phyloP scores from a whole-genome alignment of 2,113 vertebrate genomes.

The Fregetta grallaria region DNA sequence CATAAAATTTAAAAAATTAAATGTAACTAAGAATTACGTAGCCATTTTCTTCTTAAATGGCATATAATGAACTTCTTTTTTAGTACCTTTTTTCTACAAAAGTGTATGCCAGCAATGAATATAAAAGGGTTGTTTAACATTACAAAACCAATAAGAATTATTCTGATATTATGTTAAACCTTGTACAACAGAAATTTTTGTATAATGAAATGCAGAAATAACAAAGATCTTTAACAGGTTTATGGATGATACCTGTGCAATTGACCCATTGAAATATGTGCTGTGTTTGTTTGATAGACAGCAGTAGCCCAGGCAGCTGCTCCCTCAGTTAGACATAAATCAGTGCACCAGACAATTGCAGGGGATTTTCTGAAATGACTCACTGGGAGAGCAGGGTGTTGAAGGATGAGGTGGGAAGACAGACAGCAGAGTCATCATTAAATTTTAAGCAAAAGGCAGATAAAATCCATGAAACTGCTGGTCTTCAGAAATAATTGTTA shows the following conservation, averaged over 20 bases:
- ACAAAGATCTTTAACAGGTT: not conserved
- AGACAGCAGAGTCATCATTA: conserved; percentile 12
- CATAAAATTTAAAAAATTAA: not conserved
- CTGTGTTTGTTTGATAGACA: not conserved
- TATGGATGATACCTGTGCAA: not conserved
- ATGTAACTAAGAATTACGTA: not conserved
- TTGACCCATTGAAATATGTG: not conserved
- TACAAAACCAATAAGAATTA: not conserved
- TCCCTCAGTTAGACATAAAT: not conserved
- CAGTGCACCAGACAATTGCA: not conserved
- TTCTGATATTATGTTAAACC: not conserved
- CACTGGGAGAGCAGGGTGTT: not conserved
- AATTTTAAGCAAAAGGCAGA: not conserved
- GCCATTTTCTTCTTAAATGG: not conserved
- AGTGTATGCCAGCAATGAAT: not conserved
- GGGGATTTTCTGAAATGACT: conserved; percentile 22
- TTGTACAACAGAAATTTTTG: not conserved
- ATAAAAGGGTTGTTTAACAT: not conserved
- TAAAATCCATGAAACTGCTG: not conserved
- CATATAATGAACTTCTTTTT: not conserved
- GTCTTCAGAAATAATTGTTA: not conserved
- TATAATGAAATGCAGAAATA: not conserved
- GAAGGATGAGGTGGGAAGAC: conserved; percentile 7
- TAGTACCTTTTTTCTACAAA: not conserved
- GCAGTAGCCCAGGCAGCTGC: not conserved